Conservation (phyloP, 2,888 invertebrate genomes). For the Thyatira batis region DNA sequence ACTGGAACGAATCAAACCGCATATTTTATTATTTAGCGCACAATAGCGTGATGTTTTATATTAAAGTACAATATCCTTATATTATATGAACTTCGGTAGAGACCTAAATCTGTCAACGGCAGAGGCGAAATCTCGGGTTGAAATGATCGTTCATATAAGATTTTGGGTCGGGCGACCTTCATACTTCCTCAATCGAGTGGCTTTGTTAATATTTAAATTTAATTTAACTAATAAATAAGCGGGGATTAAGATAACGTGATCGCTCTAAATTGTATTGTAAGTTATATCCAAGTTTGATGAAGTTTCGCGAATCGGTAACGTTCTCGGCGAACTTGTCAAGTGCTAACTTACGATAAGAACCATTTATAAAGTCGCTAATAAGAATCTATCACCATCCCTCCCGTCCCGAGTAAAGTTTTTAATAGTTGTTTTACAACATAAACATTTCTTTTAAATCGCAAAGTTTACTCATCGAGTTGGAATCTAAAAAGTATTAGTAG, state of each 20-base stretch:
- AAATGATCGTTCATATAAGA: not conserved
- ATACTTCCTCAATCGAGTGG: not conserved
- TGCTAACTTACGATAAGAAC: constrained; percentile 18
- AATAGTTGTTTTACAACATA: no score
- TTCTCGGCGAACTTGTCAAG: constrained; percentile 7
- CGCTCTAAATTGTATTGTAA: not conserved
- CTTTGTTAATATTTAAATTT: not conserved
- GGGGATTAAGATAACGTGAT: not conserved
- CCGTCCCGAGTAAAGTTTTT: not conserved
- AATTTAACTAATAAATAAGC: not conserved
- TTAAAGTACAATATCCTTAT: not conserved
- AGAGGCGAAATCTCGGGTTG: not conserved
- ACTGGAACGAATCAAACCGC: not conserved
- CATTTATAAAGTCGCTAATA: constrained; percentile 19
- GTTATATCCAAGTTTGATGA: not conserved
- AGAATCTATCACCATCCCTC: constrained; percentile 6
- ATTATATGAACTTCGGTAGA: not conserved
- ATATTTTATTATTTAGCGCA: not conserved
- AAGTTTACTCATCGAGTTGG: no score
- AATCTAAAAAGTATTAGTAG: no score
- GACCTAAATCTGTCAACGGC: not conserved
- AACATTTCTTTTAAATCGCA: no score
- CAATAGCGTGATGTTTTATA: not conserved
- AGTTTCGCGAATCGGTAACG: not conserved
- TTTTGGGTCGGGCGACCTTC: not conserved